These are phyloP conservation scores for Dermatemys mawii DNA, from an alignment of 2,113 vertebrate species.

Conservation along the genomic window DNA sequence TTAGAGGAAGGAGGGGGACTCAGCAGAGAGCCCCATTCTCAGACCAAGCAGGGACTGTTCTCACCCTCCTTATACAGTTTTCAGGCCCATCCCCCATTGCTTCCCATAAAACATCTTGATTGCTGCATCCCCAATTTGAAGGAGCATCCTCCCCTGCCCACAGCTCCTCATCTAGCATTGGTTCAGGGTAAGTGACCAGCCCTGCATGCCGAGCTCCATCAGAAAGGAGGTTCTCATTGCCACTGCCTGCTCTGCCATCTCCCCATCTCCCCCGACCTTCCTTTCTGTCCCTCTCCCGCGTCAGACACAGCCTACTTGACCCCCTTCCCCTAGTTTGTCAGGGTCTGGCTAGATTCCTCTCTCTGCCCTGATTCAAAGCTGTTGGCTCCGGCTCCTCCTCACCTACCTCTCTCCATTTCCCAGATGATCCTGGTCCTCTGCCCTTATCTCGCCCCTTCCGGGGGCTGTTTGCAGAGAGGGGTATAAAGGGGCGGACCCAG, in stretches of 20 bases:
- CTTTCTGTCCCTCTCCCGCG: not conserved
- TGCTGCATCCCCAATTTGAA: not conserved
- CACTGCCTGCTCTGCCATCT: not conserved
- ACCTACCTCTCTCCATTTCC: not conserved
- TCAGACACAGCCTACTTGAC: not conserved
- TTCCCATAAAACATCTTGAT: not conserved
- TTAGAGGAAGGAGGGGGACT: not conserved
- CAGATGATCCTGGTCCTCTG: not conserved
- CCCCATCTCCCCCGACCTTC: not conserved
- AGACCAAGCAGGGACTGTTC: not conserved
- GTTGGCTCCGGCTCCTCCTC: not conserved
- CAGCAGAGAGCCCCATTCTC: not conserved
- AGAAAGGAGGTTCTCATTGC: not conserved
- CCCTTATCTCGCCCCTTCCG: not conserved
- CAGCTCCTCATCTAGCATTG: not conserved
- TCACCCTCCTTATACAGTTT: accelerated
- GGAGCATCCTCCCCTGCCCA: not conserved
- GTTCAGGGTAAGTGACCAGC: accelerated
- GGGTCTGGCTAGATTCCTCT: not conserved
- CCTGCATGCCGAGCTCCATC: not conserved
- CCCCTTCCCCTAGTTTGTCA: not conserved
- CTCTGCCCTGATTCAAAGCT: not conserved
- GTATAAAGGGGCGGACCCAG: not conserved
- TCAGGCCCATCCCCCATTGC: accelerated
- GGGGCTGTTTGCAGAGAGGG: not conserved